Evolutionary conservation across 2,888 invertebrate species (phyloP), one percentile per base, ranked within the genome.

Genomic region (Phrixothrix hirtus): DNA sequence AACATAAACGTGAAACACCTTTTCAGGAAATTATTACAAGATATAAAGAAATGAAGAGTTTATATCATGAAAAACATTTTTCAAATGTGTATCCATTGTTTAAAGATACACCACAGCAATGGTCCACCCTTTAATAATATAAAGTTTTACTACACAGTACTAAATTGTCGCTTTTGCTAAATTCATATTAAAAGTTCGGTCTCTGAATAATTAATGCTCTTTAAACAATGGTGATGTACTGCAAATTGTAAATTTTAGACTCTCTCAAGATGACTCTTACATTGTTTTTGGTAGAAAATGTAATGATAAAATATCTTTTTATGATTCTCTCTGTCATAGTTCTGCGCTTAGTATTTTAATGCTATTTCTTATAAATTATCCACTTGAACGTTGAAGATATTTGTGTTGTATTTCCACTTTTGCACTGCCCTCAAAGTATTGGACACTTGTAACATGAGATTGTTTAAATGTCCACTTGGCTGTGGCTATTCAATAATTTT

Each of bases 241-340:
- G 2, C 16, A 16, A n/a, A 13, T 34, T 14, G 31, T 31, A 13
- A 31, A 31, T 31, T 29, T 31, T 31, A 13, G 13, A 31, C 12
- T 31, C 11, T 31, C 31, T 31, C 12, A 31, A 31, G 3, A 31
- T 13, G 13, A 31, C 13, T 10, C 12, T 13, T 31, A 31, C 31
- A 31, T 31, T 31, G n/a, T n/a, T n/a, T 13, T 31, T 31, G 31
- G 31, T 13, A 11, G 31, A 31, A 31, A 31, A 31, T 31, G 31
- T 13, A n/a, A n/a, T n/a, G n/a, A n/a, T n/a, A n/a, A n/a, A n/a
- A n/a, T n/a, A n/a, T n/a, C 31, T 13, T 31, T 31, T 31, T 31
- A 31, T 11, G 31, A 31, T 31, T 31, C 31, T 31, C 31, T 4
- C 5, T 31, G 31, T 13, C 13, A 31, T 11, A 13, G 12, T 13